Percentiles rank a stretch among this genome's conserved stretches.
Evolutionary conservation across 2,113 vertebrate genomes (phyloP).

Genomic region (Illadopsis cleaveri): DNA sequence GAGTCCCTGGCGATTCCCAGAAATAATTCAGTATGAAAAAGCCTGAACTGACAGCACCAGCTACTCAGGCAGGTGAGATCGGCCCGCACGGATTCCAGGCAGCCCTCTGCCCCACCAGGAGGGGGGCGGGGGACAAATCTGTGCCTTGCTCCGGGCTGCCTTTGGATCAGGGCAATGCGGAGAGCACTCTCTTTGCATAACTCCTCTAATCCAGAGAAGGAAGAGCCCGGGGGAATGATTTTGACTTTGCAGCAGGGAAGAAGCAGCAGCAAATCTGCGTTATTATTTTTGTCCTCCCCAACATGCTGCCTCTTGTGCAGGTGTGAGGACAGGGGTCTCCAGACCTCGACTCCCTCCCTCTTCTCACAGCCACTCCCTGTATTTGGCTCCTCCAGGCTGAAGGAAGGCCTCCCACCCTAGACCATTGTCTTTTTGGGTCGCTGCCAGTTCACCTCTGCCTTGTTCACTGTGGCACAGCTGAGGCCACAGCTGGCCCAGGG

Average conservation of each 20-base stretch:
- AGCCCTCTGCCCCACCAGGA: not conserved
- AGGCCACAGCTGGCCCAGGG: not conserved
- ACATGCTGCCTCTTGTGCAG: not conserved
- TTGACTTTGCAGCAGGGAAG: not conserved
- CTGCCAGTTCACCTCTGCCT: not conserved
- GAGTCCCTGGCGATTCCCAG: not conserved
- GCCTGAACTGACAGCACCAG: not conserved
- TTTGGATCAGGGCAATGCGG: not conserved
- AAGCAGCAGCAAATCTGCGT: not conserved
- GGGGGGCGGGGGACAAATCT: not conserved
- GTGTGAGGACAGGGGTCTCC: not conserved
- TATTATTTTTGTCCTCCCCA: not conserved
- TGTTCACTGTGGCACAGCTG: accelerated
- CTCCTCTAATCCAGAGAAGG: not conserved
- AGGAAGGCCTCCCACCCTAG: not conserved
- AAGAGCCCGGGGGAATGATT: not conserved
- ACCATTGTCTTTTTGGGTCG: not conserved
- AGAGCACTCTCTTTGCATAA: not conserved
- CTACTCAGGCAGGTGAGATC: not conserved
- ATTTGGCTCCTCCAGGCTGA: not conserved
- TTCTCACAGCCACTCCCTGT: not conserved
- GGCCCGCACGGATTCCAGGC: not conserved
- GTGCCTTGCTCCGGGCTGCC: not conserved
- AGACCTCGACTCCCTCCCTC: not conserved
- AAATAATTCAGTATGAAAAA: not conserved